Percentiles rank a stretch among this genome's conserved stretches.
Evolutionary conservation across 2,797 vertebrate genomes (phyloP).

Genomic region (Epinephelus coioides): DNA sequence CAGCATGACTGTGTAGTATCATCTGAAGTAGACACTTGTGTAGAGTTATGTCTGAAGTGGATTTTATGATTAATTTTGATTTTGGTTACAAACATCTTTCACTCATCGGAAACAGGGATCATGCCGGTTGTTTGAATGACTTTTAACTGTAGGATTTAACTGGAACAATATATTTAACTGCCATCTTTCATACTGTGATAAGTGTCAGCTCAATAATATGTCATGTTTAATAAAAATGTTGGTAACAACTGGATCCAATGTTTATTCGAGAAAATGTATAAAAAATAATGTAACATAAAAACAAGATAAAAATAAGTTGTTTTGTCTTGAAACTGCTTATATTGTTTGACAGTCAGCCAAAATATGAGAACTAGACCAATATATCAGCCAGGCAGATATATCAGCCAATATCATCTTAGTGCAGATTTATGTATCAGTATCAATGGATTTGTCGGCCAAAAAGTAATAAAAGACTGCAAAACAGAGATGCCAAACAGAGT

Average conservation of each 20-base stretch:
- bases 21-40: not conserved
- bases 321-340: not conserved
- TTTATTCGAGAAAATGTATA: not conserved
- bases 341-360: not conserved
- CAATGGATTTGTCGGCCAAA: too few relatives aligned
- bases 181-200: not conserved
- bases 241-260: not conserved
- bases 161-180: not conserved
- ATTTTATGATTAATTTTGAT: not conserved
- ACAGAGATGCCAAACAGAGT: too few relatives aligned
- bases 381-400: not conserved
- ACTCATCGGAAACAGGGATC: not conserved
- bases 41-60: not conserved
- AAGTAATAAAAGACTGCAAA: too few relatives aligned
- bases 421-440: too few relatives aligned
- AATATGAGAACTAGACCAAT: not conserved
- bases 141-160: not conserved
- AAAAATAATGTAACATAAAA: too few relatives aligned
- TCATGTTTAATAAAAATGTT: not conserved
- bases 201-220: not conserved
- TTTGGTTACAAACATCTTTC: not conserved
- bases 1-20: slow-evolving; percentile 8
- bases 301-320: not conserved
- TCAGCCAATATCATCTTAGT: not conserved
- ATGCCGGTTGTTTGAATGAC: not conserved